Evolutionary conservation across 2,888 invertebrate genomes (phyloP).

Genomic region (Stramonita haemastoma): DNA sequence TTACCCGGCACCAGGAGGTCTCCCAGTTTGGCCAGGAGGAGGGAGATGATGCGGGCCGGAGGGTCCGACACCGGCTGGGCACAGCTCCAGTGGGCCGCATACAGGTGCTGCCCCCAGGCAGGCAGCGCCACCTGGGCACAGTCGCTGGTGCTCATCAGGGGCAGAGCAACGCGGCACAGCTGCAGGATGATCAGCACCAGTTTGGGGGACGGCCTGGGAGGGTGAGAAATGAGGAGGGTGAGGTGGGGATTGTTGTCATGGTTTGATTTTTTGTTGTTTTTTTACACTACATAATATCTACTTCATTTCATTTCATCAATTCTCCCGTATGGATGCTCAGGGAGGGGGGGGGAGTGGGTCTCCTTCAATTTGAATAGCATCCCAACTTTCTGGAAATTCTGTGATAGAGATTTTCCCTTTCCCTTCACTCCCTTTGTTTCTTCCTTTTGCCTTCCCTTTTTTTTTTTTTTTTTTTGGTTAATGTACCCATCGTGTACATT

Average conservation of each 20-base stretch:
- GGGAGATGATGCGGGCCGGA: conserved; percentile 74
- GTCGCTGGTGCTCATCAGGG: conserved; percentile 73
- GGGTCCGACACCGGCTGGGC: conserved; percentile 70
- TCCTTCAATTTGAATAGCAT: too few species aligned
- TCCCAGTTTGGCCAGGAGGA: conserved; percentile 76
- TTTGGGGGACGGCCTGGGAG: conserved; percentile 75
- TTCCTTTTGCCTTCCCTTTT: too few species aligned
- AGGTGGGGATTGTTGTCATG: not conserved
- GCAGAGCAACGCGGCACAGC: conserved; percentile 76
- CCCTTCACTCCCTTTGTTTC: too few species aligned
- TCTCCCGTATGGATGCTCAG: too few species aligned
- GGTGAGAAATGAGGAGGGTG: not conserved
- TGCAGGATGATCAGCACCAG: conserved; percentile 76
- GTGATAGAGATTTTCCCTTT: too few species aligned
- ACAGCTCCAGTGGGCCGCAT: conserved; percentile 62
- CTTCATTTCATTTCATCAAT: too few species aligned
- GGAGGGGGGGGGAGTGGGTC: too few species aligned
- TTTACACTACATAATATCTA: too few species aligned
- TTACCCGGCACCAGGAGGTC: conserved; percentile 77
- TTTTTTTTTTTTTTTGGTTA: too few species aligned
- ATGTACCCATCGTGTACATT: too few species aligned
- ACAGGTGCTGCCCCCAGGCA: conserved; percentile 71
- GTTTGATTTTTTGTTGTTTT: not conserved
- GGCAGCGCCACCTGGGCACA: conserved; percentile 75
- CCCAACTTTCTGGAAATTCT: too few species aligned